A percentile compares a stretch with the other conserved stretches of the same genome.
Conservation (phyloP, 2,888 invertebrate species). For the Meteorus cinctellus region DNA sequence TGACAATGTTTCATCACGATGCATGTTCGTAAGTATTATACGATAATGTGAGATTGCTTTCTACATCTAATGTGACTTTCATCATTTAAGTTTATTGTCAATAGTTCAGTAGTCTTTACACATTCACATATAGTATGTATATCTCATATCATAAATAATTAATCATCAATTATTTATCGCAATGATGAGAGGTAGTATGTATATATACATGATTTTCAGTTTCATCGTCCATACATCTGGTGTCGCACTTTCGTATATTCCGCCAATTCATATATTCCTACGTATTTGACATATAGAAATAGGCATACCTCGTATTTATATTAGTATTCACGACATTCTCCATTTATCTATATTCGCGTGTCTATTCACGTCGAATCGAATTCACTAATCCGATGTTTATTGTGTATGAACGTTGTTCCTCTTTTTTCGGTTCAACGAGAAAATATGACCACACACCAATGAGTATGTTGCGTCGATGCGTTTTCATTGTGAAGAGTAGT, state of each 20-base stretch:
- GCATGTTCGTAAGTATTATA: background rate
- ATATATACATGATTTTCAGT: background rate
- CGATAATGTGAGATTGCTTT: background rate
- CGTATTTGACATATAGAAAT: background rate
- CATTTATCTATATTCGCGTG: background rate
- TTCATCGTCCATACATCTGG: background rate
- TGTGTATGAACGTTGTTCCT: too few relatives aligned
- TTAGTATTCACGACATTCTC: background rate
- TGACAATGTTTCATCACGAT: background rate
- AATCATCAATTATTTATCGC: conserved; percentile 5
- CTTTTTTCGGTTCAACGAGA: background rate
- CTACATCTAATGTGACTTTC: background rate
- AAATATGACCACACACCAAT: background rate
- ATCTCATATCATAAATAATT: background rate
- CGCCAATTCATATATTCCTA: background rate
- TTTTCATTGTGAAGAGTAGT: background rate
- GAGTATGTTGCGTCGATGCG: background rate
- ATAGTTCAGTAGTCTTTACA: background rate
- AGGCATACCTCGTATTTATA: background rate
- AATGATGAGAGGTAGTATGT: background rate
- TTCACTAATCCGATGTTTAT: too few relatives aligned
- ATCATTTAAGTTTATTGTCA: background rate
- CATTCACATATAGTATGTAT: background rate
- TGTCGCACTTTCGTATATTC: background rate
- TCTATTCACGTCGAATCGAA: background rate